phyloP scores from a whole-genome alignment of 2,888 invertebrate species.

The Chydorus sphaericus region DNA sequence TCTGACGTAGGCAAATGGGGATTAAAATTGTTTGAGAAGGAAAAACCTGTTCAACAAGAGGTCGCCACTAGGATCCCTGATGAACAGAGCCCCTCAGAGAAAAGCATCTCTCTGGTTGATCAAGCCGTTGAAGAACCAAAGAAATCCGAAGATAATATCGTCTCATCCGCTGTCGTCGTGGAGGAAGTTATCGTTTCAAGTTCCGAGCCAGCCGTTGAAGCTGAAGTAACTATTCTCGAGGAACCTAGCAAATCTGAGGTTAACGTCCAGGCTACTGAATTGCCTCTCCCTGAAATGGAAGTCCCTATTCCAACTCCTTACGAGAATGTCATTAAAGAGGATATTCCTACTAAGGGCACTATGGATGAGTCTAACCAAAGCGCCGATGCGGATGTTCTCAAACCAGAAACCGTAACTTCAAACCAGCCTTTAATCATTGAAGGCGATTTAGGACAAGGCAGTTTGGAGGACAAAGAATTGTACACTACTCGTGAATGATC shows the following conservation, averaged over 20 bases:
- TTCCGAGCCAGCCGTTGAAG: background rate
- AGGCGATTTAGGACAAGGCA: constrained; percentile 14
- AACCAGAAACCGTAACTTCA: background rate
- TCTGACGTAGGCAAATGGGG: constrained; percentile 12
- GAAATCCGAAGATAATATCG: background rate
- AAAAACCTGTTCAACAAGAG: background rate
- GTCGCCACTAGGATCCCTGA: background rate
- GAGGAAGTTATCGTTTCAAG: background rate
- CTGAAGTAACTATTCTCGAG: background rate
- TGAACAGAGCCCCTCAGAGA: background rate
- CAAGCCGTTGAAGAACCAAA: background rate
- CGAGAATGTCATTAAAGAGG: background rate
- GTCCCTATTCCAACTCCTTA: background rate
- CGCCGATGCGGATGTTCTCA: too few species aligned
- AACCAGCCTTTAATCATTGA: constrained; percentile 10
- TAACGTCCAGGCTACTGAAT: background rate
- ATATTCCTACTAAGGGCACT: background rate
- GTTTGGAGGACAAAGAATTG: constrained; percentile 13
- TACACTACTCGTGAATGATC: constrained; percentile 14
- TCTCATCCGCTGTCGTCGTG: background rate
- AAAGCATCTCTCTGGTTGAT: background rate
- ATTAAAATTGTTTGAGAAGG: background rate
- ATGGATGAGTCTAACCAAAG: background rate
- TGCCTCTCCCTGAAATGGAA: too few species aligned
- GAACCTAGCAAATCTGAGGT: background rate